These are phyloP conservation scores for Metacarcinus magister DNA, from an alignment of 2,888 invertebrate genomes.

Conservation along the genomic window DNA sequence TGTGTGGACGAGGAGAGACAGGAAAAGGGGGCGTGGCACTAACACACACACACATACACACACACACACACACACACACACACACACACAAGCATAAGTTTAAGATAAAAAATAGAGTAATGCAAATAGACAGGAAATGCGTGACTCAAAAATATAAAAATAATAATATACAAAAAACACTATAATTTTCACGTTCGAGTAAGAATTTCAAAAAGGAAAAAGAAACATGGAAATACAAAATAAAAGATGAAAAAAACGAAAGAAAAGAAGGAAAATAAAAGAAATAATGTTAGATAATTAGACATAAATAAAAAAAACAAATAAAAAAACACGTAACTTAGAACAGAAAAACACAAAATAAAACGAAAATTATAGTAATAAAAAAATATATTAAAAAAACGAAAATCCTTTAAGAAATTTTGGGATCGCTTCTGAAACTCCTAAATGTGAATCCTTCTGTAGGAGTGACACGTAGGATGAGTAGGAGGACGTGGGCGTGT, in stretches of 20 bases:
- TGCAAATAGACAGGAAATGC: background rate
- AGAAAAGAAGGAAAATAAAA: background rate
- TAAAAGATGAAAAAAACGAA: background rate
- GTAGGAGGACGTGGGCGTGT: background rate
- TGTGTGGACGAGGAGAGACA: background rate
- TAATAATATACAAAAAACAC: background rate
- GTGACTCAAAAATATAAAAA: background rate
- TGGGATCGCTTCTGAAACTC: too few relatives aligned
- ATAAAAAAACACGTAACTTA: background rate
- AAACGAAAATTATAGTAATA: too few relatives aligned
- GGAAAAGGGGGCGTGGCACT: background rate
- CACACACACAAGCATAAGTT: background rate
- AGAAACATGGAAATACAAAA: background rate
- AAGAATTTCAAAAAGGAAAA: background rate
- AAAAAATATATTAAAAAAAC: too few relatives aligned
- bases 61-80: background rate
- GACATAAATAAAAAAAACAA: background rate
- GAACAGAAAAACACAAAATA: background rate
- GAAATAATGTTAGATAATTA: background rate
- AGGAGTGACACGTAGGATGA: background rate
- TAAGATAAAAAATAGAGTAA: background rate
- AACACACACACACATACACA: slow-evolving; percentile 27
- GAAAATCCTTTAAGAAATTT: too few relatives aligned
- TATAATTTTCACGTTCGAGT: background rate
- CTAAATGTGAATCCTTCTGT: background rate